These are phyloP conservation scores for Fregata magnificens DNA, from an alignment of 2,113 vertebrate genomes.

Conservation along the genomic window DNA sequence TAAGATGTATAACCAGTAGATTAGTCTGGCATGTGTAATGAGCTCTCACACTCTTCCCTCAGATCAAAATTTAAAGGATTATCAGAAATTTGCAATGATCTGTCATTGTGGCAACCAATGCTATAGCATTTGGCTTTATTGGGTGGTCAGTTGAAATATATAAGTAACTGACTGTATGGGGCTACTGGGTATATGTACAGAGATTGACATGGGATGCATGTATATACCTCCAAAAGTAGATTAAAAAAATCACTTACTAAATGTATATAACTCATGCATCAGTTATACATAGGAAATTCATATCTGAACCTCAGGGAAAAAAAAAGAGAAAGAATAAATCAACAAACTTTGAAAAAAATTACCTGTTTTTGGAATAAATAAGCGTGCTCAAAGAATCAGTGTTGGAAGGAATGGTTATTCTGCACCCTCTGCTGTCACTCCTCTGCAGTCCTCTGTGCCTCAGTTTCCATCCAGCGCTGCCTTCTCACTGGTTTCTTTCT, in stretches of 20 bases:
- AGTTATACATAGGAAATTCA: background rate
- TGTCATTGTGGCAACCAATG: background rate
- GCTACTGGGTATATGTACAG: background rate
- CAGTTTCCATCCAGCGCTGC: background rate
- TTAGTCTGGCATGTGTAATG: background rate
- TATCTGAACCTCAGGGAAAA: fast-evolving
- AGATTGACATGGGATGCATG: background rate
- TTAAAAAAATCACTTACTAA: background rate
- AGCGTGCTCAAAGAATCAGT: background rate
- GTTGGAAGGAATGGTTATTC: background rate
- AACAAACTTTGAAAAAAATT: background rate
- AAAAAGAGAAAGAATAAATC: background rate
- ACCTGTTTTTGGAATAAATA: background rate
- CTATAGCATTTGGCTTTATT: background rate
- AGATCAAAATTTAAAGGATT: background rate
- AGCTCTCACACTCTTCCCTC: background rate
- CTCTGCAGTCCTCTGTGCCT: background rate
- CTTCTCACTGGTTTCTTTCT: background rate
- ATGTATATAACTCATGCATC: background rate
- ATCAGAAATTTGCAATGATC: background rate
- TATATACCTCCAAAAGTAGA: background rate
- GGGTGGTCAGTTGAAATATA: background rate
- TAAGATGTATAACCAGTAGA: background rate
- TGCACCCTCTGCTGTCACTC: background rate
- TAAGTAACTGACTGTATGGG: background rate